Evolutionary conservation across 1,140 invertebrate genomes (phyloP).

Genomic region (Melitaea cinxia): DNA sequence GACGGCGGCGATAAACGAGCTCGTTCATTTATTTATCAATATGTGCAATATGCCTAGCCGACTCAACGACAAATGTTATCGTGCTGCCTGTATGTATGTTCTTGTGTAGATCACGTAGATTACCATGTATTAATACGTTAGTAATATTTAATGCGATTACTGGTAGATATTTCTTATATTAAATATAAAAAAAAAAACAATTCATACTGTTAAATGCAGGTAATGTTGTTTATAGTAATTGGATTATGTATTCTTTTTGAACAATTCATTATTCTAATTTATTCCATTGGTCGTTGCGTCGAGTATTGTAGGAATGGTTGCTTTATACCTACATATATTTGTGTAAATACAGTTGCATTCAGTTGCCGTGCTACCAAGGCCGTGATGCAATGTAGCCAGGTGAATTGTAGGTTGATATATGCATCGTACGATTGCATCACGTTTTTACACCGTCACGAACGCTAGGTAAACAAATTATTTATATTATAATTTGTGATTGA

Average conservation of each 20-base stretch:
- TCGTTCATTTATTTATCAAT: slow-evolving; percentile 76
- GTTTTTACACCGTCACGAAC: slow-evolving; percentile 23
- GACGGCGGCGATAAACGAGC: slow-evolving; percentile 74
- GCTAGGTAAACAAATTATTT: slow-evolving; percentile 20
- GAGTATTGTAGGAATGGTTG: background rate
- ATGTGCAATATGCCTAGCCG: slow-evolving; percentile 50
- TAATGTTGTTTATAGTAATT: too few species aligned
- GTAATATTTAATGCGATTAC: too few species aligned
- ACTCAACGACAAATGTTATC: slow-evolving; percentile 16
- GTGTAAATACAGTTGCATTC: slow-evolving; percentile 60
- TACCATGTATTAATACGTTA: too few species aligned
- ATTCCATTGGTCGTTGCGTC: background rate
- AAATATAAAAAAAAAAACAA: too few species aligned
- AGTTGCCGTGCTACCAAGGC: slow-evolving; percentile 68
- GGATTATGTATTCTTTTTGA: background rate
- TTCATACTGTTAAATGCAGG: too few species aligned
- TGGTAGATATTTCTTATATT: too few species aligned
- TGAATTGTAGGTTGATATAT: slow-evolving; percentile 58
- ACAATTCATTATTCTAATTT: background rate
- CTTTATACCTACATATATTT: slow-evolving; percentile 1
- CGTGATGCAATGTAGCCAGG: slow-evolving; percentile 67
- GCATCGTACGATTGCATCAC: slow-evolving; percentile 62
- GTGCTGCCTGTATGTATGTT: background rate
- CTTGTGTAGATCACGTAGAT: background rate
- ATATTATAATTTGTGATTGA: slow-evolving; percentile 20